Evolutionary conservation across 2,888 invertebrate species (phyloP), one percentile per base, ranked within the genome.

Genomic region (Oscheius sp.): DNA sequence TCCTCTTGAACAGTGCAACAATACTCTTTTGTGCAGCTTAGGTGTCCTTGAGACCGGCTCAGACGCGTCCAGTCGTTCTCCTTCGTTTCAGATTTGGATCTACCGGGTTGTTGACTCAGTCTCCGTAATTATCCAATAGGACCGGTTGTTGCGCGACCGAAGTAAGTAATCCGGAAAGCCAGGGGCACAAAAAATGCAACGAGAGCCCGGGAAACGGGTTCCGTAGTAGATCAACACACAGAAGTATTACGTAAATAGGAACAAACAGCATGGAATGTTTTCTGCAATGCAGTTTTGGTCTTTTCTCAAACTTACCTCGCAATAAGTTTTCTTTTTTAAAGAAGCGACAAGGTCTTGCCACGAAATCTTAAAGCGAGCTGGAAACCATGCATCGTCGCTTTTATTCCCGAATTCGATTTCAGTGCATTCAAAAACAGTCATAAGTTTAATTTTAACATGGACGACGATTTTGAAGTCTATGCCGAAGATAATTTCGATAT

Each of bases 121-220:
- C 29, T 21, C 9, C 35, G 55, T 35, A 68, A 68, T 68, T 68
- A 68, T 68, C 68, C 65, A 21, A 50, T 21, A 33, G 53, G 53
- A 68, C 68, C 53, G 33, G 68, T 68, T 55, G 55, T 68, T 68
- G 55, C 68, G 68, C 42, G 53, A 35, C 37, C 55, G 51, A 33
- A 21, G 50, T 35, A 68, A 37, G 51, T 53, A 68, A 53, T 53
- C 68, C 37, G 9, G 33, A 37, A 55, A 32, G 37, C 55, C 5
- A n/a, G 55, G 42, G 68, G 68, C 53, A 68, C 53, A 68, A 68
- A 68, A 53, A 55, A 68, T 51, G 68, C 68, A 55, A 37, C 53
- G 68, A 21, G 7, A 48, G 21, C 21, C 63, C 48, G 63, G 29
- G 48, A 63, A 63, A 63, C 63, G 10, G 5, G 63, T 63, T 63